Evolutionary conservation across 2,888 invertebrate genomes (phyloP).

Genomic region (Bimastos eiseni): DNA sequence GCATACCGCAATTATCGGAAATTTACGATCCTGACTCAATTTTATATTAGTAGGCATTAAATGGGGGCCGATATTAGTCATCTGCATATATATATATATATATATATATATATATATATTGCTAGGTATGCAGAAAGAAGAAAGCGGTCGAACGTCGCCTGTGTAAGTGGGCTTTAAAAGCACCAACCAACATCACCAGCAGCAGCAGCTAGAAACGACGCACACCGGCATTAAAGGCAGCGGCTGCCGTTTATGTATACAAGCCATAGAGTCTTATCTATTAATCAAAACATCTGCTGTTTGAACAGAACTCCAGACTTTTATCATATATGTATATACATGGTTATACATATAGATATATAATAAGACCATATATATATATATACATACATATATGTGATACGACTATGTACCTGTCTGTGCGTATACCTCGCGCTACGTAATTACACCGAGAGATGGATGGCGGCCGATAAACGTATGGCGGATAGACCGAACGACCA

Average conservation of each 20-base stretch:
- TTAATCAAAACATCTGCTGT: slow-evolving; percentile 25
- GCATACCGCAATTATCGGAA: not conserved
- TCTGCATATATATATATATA: not conserved
- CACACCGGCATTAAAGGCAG: not conserved
- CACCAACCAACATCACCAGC: not conserved
- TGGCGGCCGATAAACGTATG: too few species aligned
- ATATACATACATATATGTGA: not conserved
- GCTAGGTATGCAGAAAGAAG: not conserved
- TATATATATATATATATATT: not conserved
- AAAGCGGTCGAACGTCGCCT: slow-evolving; percentile 2
- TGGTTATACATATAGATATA: not conserved
- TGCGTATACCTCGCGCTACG: not conserved
- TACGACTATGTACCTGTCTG: not conserved
- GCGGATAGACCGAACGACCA: too few species aligned
- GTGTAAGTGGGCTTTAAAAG: slow-evolving; percentile 4
- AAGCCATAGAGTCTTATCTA: slow-evolving; percentile 1
- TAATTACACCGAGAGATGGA: not conserved
- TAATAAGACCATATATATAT: too few species aligned
- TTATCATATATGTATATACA: not conserved
- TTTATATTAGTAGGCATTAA: slow-evolving; percentile 13
- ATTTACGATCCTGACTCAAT: not conserved
- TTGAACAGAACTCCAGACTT: slow-evolving; percentile 15
- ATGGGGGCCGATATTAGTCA: not conserved
- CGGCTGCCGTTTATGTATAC: slow-evolving; percentile 15
- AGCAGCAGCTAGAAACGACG: not conserved